Percentiles rank a stretch among this genome's conserved stretches.
Conservation (phyloP, 2,113 vertebrate species). For the Trinectes maculatus region DNA sequence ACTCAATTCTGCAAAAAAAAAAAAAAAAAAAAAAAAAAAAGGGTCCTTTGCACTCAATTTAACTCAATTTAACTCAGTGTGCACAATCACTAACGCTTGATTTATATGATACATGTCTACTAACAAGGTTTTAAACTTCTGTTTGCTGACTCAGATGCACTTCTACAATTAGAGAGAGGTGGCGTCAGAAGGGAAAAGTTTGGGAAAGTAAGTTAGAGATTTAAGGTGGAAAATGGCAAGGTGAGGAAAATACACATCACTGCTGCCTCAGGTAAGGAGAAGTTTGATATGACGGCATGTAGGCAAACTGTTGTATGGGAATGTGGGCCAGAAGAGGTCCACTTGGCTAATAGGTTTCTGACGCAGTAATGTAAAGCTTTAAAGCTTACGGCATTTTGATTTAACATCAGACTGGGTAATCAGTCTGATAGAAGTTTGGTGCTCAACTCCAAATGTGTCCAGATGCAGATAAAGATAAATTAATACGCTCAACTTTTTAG, state of each 20-base stretch:
- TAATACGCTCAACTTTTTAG: not conserved
- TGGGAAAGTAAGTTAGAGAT: constrained; percentile 28
- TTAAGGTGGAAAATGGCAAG: constrained; percentile 35
- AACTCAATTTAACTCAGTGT: constrained; percentile 68
- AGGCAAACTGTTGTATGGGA: not conserved
- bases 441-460: constrained; percentile 1
- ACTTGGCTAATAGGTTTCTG: constrained; percentile 31
- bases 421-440: constrained; percentile 5
- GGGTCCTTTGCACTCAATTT: constrained; percentile 67
- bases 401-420: constrained; percentile 14
- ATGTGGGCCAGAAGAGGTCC: constrained; percentile 11
- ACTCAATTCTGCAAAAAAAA: constrained; percentile 62
- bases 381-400: constrained; percentile 26
- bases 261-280: constrained; percentile 7
- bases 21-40: too few species aligned
- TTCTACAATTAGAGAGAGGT: constrained; percentile 13
- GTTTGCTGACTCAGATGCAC: constrained; percentile 31
- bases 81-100: constrained; percentile 53
- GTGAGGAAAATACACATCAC: constrained; percentile 3
- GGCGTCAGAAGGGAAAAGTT: constrained; percentile 2
- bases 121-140: constrained; percentile 56
- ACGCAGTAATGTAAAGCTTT: constrained; percentile 17
- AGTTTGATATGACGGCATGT: not conserved
- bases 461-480: constrained; percentile 15
- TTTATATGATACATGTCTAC: constrained; percentile 62